Percentiles rank a stretch among this genome's conserved stretches.
Evolutionary conservation across 2,113 vertebrate genomes (phyloP).

Genomic region (Centrocercus urophasianus): DNA sequence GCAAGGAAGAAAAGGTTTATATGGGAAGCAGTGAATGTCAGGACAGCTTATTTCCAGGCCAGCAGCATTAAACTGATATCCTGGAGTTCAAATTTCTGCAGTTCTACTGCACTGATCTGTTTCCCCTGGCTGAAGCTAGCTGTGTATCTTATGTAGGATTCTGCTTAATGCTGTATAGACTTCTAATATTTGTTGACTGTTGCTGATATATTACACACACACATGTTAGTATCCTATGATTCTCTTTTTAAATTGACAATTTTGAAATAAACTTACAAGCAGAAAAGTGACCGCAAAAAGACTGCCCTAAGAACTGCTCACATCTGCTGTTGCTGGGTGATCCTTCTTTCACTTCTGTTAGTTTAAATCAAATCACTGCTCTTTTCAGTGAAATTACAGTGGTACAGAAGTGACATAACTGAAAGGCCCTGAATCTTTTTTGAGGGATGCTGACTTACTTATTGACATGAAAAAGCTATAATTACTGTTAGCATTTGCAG

Average conservation of each 20-base stretch:
- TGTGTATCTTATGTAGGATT: neutral
- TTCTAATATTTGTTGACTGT: neutral
- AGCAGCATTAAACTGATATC: slow-evolving; percentile 5
- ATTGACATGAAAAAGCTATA: slow-evolving; percentile 38
- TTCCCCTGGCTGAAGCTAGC: neutral
- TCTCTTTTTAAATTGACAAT: neutral
- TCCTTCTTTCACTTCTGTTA: neutral
- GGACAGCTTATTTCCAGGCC: slow-evolving; percentile 3
- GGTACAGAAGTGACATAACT: slow-evolving; percentile 2
- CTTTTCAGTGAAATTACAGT: slow-evolving; percentile 10
- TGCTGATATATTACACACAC: neutral
- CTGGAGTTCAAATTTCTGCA: neutral
- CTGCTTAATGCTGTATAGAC: neutral
- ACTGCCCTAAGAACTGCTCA: neutral
- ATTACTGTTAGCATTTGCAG: slow-evolving; percentile 46
- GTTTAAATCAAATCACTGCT: neutral
- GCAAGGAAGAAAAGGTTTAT: neutral
- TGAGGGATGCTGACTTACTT: slow-evolving; percentile 34
- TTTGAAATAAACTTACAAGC: neutral
- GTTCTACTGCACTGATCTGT: neutral
- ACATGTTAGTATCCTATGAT: neutral
- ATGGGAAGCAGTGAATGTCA: neutral
- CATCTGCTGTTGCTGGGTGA: neutral
- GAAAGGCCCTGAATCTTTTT: neutral
- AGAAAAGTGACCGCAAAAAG: neutral